Evolutionary conservation across 2,797 vertebrate genomes (phyloP), one percentile per base, ranked within the genome.

Genomic region (Pogoniulus pusillus): DNA sequence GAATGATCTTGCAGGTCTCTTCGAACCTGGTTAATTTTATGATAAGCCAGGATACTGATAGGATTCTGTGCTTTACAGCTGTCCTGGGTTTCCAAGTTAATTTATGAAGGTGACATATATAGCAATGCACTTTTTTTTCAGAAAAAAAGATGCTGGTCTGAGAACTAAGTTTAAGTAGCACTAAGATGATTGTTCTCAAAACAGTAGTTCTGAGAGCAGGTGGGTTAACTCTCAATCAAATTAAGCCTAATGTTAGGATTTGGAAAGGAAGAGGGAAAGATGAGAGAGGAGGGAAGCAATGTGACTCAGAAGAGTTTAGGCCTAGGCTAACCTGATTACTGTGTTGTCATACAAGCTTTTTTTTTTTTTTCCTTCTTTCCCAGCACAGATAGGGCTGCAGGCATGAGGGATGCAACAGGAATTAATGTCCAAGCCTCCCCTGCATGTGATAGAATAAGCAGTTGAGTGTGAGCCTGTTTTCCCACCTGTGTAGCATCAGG

Each of bases 281-380:
- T 60, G 32, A 65, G 41, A 51, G 12, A 54, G 41, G 19, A 76
- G 20, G 17, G 91, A 64, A 43, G 43, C 15, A 73, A 29, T 29
- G 10, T 76, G 68, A 60, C 69, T 90, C 10, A 41, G 66, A n/a
- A 60, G 29, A 79, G 24, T 35, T 86, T 37, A 70, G 22, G 27
- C 11, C 32, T 59, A 6, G 16, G 49, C 53, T 69, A 0, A 82
- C 49, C 20, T 0, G 0, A 63, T 37, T 53, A 10, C 22, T 60
- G 14, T 45, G 7, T 4, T 73, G 43, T 59, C 27, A 53, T 53
- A 32, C 27, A 39, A 71, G 43, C 3, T 22, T 81, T 80, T 72
- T 54, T 69, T 7, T 49, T 65, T 6, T 57, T 17, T 10, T n/a
- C 9, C 71, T 82, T n/a, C 9, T 71, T 82, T 53, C 8, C 29